Percentiles rank a stretch among this genome's conserved stretches.
These are phyloP conservation scores for Myotis davidii DNA, from an alignment of 2,113 vertebrate genomes.

Conservation along the genomic window DNA sequence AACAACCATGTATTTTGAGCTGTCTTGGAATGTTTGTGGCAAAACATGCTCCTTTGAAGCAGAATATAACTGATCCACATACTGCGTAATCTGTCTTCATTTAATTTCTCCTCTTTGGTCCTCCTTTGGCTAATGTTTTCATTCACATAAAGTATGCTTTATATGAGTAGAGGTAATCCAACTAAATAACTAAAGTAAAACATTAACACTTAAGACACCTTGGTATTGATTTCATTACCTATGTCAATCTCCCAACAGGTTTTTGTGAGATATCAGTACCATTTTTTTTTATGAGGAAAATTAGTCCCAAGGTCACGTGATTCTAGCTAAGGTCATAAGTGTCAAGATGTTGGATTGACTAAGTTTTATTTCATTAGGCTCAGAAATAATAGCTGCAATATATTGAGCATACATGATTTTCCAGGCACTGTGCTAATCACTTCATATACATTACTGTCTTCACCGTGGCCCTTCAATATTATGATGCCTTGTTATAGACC, in stretches of 20 bases:
- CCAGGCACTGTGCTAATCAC: not conserved
- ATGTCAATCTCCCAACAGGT: not conserved
- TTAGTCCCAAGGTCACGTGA: not conserved
- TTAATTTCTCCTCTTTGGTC: slow-evolving; percentile 2
- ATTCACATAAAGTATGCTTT: not conserved
- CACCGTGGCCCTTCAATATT: not conserved
- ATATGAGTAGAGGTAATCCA: not conserved
- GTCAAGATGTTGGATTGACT: slow-evolving; percentile 4
- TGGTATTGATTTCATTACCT: not conserved
- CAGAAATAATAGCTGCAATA: not conserved
- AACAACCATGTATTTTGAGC: not conserved
- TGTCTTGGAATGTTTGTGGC: not conserved
- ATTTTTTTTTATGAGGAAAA: slow-evolving; percentile 15
- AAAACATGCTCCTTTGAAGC: not conserved
- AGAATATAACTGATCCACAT: not conserved
- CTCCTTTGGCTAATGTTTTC: slow-evolving; percentile 17
- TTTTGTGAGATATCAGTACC: not conserved
- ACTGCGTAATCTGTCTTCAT: not conserved
- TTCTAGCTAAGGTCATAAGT: not conserved
- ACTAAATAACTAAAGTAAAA: slow-evolving; percentile 1
- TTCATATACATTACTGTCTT: not conserved
- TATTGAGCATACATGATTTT: not conserved
- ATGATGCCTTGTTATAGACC: not conserved
- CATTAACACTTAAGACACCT: not conserved
- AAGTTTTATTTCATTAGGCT: slow-evolving; percentile 32